These are phyloP conservation scores for Prunella fulvescens DNA, from an alignment of 2,113 vertebrate species.

Conservation along the genomic window DNA sequence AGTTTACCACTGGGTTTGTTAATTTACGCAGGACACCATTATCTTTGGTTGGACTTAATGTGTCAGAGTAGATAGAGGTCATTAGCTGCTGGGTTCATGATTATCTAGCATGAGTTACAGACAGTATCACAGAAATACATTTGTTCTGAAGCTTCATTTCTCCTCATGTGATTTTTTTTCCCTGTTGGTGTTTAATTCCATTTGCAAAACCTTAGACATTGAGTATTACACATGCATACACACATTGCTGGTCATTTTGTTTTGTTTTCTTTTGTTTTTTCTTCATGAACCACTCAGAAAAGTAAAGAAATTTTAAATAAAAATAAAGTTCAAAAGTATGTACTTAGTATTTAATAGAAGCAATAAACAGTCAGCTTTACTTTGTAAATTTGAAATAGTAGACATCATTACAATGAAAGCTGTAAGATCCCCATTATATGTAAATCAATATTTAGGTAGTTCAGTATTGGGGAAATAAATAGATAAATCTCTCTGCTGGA, in stretches of 20 bases:
- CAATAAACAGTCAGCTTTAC: neutral
- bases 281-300: conserved; percentile 5
- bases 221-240: neutral
- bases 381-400: conserved; percentile 18
- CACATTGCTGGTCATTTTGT: neutral
- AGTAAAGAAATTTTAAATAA: conserved; percentile 33
- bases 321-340: conserved; percentile 35
- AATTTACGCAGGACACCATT: conserved; percentile 95
- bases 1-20: conserved; percentile 98
- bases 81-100: conserved; percentile 83
- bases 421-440: neutral
- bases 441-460: neutral
- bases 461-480: conserved; percentile 20
- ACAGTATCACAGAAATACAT: conserved; percentile 75
- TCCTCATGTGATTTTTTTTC: conserved; percentile 43
- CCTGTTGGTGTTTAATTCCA: conserved; percentile 66
- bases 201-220: conserved; percentile 47
- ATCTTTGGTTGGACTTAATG: conserved; percentile 82
- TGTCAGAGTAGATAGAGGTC: conserved; percentile 84
- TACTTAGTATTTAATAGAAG: neutral
- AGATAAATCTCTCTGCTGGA: neutral
- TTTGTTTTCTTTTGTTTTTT: neutral
- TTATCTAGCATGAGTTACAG: conserved; percentile 77
- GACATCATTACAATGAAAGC: conserved; percentile 29
- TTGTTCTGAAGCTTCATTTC: conserved; percentile 67